Conservation (phyloP, 2,888 invertebrate species). For the Ornithoptera priamus region DNA sequence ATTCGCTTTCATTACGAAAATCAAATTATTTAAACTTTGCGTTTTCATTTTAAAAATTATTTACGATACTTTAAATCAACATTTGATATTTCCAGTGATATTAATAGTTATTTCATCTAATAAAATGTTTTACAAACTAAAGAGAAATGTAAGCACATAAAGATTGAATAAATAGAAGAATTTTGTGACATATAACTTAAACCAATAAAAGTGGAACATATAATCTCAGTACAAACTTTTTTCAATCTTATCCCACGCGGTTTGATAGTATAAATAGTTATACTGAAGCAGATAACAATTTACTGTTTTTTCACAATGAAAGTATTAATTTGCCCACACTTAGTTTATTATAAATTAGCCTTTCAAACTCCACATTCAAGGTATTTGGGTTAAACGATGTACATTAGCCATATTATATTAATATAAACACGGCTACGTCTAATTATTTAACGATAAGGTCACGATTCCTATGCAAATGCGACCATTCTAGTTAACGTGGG, state of each 20-base stretch:
- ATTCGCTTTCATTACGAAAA: neutral
- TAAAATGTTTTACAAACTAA: too few relatives aligned
- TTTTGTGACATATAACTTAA: too few relatives aligned
- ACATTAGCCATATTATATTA: conserved; percentile 24
- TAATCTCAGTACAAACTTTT: too few relatives aligned
- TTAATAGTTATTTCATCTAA: too few relatives aligned
- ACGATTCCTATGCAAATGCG: conserved; percentile 29
- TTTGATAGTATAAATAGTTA: too few relatives aligned
- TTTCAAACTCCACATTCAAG: conserved; percentile 12
- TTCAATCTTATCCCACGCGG: too few relatives aligned
- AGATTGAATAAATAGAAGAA: too few relatives aligned
- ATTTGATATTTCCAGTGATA: too few relatives aligned
- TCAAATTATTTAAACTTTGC: neutral
- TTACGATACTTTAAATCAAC: too few relatives aligned
- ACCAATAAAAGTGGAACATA: too few relatives aligned
- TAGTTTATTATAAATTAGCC: conserved; percentile 26
- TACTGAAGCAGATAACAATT: too few relatives aligned
- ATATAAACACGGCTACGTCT: conserved; percentile 26
- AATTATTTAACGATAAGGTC: conserved; percentile 30
- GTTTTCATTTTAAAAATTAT: neutral
- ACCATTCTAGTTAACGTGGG: conserved; percentile 22
- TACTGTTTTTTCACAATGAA: conserved; percentile 3
- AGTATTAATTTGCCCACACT: conserved; percentile 13
- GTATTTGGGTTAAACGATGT: conserved; percentile 29
- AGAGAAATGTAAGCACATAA: too few relatives aligned